Evolutionary conservation across 1,140 invertebrate genomes (phyloP).

Genomic region (Eriosoma lanigerum): DNA sequence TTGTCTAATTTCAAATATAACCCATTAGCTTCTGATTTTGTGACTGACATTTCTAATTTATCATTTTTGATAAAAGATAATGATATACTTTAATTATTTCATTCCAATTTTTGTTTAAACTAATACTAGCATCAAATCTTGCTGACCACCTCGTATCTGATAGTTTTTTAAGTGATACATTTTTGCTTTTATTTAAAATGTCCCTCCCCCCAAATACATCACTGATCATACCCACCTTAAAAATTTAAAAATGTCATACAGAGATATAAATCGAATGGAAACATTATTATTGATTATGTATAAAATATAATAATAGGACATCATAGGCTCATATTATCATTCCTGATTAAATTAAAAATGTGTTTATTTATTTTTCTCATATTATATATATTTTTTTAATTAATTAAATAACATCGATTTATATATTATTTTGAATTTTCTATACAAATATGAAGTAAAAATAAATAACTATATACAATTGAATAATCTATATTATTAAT

Average conservation of each 20-base stretch:
- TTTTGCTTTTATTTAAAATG: slow-evolving; percentile 18
- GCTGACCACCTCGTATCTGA: slow-evolving; percentile 53
- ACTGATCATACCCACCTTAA: no score
- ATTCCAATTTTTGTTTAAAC: slow-evolving; percentile 23
- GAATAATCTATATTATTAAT: background rate
- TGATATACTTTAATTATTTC: slow-evolving; percentile 4
- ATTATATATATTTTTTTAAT: no score
- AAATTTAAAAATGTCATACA: no score
- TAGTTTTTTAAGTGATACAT: slow-evolving; percentile 50
- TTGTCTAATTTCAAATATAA: slow-evolving; percentile 44
- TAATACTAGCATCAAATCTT: slow-evolving; percentile 52
- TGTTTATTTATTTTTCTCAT: slow-evolving; percentile 6
- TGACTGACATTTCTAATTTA: slow-evolving; percentile 24
- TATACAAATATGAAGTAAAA: slow-evolving; percentile 15
- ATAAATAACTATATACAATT: background rate
- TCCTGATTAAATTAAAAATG: background rate
- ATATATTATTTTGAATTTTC: background rate
- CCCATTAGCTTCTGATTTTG: slow-evolving; percentile 40
- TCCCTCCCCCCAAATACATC: no score
- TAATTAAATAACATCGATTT: slow-evolving; percentile 30
- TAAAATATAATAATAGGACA: no score
- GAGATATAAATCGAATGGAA: no score
- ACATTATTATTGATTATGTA: no score
- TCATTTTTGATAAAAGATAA: slow-evolving; percentile 1
- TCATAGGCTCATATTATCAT: no score